These are phyloP conservation scores for Drosophila demipolita DNA, from an alignment of 2,888 invertebrate genomes.

Conservation along the genomic window DNA sequence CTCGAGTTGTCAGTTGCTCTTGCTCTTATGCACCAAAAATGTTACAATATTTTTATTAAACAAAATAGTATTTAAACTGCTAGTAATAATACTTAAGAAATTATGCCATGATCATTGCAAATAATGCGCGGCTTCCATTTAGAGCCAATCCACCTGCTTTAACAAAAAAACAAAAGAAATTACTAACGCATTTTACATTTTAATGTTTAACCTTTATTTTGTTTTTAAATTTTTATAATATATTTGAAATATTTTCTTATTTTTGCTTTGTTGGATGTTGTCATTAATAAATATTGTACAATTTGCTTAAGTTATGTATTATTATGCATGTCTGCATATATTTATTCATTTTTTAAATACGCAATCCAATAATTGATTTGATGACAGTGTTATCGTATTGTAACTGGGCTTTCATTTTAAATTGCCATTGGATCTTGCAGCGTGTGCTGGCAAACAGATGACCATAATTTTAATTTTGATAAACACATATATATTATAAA, in stretches of 20 bases:
- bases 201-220: constrained; percentile 48
- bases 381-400: constrained; percentile 15
- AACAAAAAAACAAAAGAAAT: neutral
- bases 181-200: neutral
- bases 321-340: constrained; percentile 30
- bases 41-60: too few species aligned
- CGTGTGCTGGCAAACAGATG: constrained; percentile 40
- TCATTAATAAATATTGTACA: constrained; percentile 68
- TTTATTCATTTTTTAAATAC: constrained; percentile 13
- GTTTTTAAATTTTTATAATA: constrained; percentile 43
- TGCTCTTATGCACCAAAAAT: too few species aligned
- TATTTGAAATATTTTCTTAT: constrained; percentile 54
- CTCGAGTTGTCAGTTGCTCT: too few species aligned
- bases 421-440: constrained; percentile 41
- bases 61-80: too few species aligned
- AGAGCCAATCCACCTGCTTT: neutral
- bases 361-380: constrained; percentile 21
- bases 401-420: constrained; percentile 1
- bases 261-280: constrained; percentile 26
- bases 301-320: constrained; percentile 46
- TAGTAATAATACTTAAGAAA: too few species aligned
- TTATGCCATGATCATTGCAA: too few species aligned
- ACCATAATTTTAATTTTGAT: constrained; percentile 11
- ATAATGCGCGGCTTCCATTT: neutral
- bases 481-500: constrained; percentile 23